Evolutionary conservation across 2,113 vertebrate species (phyloP).

Genomic region (Rhineura floridana): DNA sequence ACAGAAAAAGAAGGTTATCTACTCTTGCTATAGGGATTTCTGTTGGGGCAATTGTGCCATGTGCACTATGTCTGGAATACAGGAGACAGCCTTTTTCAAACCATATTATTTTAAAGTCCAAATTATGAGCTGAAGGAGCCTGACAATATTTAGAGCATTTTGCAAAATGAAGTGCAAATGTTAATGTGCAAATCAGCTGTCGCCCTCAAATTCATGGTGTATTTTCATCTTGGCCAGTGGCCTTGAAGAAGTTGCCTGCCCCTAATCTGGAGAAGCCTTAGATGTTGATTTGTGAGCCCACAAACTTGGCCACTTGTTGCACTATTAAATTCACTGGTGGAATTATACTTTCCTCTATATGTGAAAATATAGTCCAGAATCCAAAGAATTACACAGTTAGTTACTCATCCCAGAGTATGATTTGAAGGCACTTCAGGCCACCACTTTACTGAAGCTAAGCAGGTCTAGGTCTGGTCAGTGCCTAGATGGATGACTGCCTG

Average conservation of each 20-base stretch:
- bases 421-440: too few species aligned
- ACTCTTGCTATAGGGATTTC: too few species aligned
- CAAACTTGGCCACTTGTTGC: not conserved
- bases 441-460: too few species aligned
- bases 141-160: not conserved
- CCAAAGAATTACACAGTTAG: not conserved
- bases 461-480: too few species aligned
- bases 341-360: not conserved
- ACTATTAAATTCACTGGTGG: not conserved
- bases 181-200: not conserved
- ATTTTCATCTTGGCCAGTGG: not conserved
- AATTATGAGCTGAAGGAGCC: not conserved
- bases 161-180: not conserved
- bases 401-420: not conserved
- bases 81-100: too few species aligned
- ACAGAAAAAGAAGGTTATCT: too few species aligned
- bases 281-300: not conserved
- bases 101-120: not conserved
- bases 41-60: too few species aligned
- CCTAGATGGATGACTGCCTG: too few species aligned
- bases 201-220: too few species aligned
- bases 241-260: not conserved
- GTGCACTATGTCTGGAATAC: too few species aligned
- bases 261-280: not conserved
- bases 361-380: not conserved